Base-by-base conservation (phyloP, 1,140 invertebrate species). In the Galleria mellonella region DNA sequence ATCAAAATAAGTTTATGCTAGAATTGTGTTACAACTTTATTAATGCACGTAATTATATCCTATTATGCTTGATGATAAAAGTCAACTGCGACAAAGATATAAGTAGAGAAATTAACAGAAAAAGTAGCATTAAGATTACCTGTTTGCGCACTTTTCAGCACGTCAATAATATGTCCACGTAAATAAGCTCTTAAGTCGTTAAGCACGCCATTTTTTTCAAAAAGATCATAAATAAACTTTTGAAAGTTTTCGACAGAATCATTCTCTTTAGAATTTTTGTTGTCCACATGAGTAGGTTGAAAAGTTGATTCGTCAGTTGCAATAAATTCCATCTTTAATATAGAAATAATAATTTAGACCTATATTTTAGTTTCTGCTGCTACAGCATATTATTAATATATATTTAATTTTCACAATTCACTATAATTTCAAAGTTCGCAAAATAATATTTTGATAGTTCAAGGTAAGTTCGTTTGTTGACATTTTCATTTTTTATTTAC, bases 191-290 rank as follows among this genome's bases (percentile, higher is more conserved):
- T 71, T 29, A 89, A 59, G 51, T 89, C 86, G 23, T 77, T 76
- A 7, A 89, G 54, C 41, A 89, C 62, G 29, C 89, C 89, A 63
- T 87, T 88, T 61, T 88, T 86, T 47, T 89, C 84, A 52, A 89
- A 89, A 67, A 88, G 84, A 33, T 79, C 70, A 38, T 76, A 87
- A 30, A 89, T 72, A 59, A 81, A 86, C 50, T 77, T 78, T 70
- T 89, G 87, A 74, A 90, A 90, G 47, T 88, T 85, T 54, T 87
- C 79, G 7, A 72, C 52, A 4, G 84, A 83, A 45, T 81, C 45
- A 0, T 41, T 50, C 23, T 54, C 43, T 43, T 59, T 37, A 53
- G 12, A 48, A 28, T 40, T 43, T 44, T 43, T 64, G 37, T 2
- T 47, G 0, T 29, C 45, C 49, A 46, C 62, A 47, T 11, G 15